Evolutionary conservation across 2,797 vertebrate genomes (phyloP).

Genomic region (Chloroceryle amazona): DNA sequence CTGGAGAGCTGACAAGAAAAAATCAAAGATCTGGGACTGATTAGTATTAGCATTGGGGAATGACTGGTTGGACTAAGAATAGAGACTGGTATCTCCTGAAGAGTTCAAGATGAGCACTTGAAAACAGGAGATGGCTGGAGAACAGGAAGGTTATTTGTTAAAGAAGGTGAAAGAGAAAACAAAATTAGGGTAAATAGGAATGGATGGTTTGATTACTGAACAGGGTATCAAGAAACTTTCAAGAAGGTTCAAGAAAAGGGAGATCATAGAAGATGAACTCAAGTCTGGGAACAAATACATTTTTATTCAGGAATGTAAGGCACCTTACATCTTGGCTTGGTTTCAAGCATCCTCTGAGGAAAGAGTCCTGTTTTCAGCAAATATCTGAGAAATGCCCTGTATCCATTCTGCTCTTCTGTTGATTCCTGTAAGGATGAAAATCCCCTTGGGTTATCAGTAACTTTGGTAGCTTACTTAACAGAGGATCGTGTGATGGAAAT

Average conservation of each 20-base stretch:
- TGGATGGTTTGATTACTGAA: neutral
- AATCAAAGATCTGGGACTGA: neutral
- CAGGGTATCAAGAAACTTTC: neutral
- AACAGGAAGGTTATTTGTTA: neutral
- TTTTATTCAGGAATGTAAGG: neutral
- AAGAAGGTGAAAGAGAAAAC: neutral
- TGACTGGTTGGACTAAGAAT: neutral
- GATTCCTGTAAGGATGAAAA: neutral
- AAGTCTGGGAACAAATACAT: neutral
- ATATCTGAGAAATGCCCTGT: neutral
- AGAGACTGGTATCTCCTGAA: neutral
- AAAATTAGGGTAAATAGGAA: neutral
- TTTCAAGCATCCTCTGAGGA: neutral
- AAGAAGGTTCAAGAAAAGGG: neutral
- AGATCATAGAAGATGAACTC: neutral
- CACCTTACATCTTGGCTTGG: neutral
- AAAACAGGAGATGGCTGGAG: neutral
- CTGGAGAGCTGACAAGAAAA: neutral
- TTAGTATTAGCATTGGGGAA: neutral
- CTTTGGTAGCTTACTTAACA: neutral
- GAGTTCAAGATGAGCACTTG: neutral
- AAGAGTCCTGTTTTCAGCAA: neutral
- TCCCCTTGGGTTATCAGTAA: neutral
- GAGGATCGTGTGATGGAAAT: neutral
- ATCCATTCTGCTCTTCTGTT: neutral